Base-by-base conservation (phyloP, 2,888 invertebrate genomes). In the Mycalesis mineus region DNA sequence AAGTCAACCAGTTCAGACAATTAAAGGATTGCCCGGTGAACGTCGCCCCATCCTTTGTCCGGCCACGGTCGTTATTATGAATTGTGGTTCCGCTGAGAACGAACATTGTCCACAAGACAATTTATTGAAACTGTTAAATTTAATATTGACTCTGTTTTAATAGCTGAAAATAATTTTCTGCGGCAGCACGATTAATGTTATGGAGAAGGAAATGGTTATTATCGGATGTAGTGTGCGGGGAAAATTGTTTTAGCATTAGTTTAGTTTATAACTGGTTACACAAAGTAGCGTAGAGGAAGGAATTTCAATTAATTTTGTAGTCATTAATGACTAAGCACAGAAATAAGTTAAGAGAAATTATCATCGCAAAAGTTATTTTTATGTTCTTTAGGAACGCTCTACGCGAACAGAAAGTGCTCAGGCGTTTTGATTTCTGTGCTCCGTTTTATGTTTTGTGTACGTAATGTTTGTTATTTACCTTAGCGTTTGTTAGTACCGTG, bases 31-130 rank as follows among this genome's bases (percentile, higher is more conserved):
- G 61, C 58, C 60, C 61, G 58, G 61, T 62, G 54, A 63, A 60
- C 59, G 58, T 63, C 45, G 61, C 48, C 55, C 48, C 49, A 53
- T 49, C 65, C 62, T 66, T 65, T 66, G 66, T 66, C 60, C 63
- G 57, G 33, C 42, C 22, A 53, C 53, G 55, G 50, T 60, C 55
- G 59, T 65, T 65, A 65, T 60, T 58, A 60, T 60, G 60, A 63
- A 64, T 60, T 64, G 64, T 61, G 59, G 56, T 60, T 48, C 53
- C 45, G 33, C 54, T 29, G 40, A 45, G 57, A 52, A 48, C 55
- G 51, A 61, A 58, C 55, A 61, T 55, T 51, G 60, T 58, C 57
- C 56, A 44, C 55, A 57, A 58, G 57, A 55, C 56, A 55, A 58
- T 56, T 64, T 56, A 64, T 58, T 50, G 60, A 55, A 63, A 45